A percentile compares a stretch with the other conserved stretches of the same genome.
These are phyloP conservation scores for Celastrina argiolus DNA, from an alignment of 2,888 invertebrate genomes.

Conservation along the genomic window DNA sequence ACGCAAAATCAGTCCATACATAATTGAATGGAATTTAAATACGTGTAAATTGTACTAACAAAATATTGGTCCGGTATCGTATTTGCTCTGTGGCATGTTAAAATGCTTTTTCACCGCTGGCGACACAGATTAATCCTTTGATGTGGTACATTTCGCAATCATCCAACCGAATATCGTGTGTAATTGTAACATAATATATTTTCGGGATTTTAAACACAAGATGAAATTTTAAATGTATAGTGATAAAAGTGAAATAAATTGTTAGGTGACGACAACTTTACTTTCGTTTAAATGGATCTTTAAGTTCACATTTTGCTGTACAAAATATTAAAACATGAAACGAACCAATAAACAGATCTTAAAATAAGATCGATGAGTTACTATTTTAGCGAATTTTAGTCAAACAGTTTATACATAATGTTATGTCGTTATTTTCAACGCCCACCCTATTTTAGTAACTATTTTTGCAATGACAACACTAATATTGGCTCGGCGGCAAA, in stretches of 20 bases:
- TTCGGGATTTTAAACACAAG: background rate
- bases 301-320: background rate
- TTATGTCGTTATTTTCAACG: too few relatives aligned
- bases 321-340: background rate
- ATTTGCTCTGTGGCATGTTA: slow-evolving; percentile 17
- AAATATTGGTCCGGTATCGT: slow-evolving; percentile 23
- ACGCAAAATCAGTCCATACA: slow-evolving; percentile 4
- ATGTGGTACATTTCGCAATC: slow-evolving; percentile 25
- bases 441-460: background rate
- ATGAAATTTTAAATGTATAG: background rate
- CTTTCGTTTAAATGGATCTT: background rate
- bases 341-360: background rate
- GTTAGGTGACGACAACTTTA: background rate
- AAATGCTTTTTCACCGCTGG: slow-evolving; percentile 25
- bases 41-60: slow-evolving; percentile 13
- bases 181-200: slow-evolving; percentile 17
- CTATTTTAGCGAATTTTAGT: background rate
- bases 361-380: background rate
- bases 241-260: slow-evolving; percentile 14
- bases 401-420: too few relatives aligned
- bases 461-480: background rate
- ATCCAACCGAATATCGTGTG: slow-evolving; percentile 15
- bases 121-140: slow-evolving; percentile 28
- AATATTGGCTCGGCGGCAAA: background rate
- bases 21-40: background rate